Percentiles rank a stretch among this genome's conserved stretches.
phyloP scores from a whole-genome alignment of 2,113 vertebrate genomes.

The Helogale parvula region DNA sequence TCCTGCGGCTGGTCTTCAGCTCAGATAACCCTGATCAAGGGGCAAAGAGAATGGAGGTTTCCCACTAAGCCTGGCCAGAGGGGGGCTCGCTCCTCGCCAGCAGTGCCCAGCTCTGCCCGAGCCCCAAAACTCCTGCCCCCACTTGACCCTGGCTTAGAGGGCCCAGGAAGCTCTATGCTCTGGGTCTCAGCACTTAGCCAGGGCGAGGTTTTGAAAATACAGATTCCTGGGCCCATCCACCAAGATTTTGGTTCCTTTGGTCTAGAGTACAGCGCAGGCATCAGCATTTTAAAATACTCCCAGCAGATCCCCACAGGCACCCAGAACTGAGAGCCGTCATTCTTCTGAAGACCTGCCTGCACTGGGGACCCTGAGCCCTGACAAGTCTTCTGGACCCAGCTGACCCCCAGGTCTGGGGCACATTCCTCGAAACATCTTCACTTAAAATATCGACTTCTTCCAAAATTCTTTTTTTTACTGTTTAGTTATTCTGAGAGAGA shows the following conservation, averaged over 20 bases:
- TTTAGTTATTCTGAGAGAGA: too few relatives aligned
- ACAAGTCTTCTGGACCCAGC: background rate
- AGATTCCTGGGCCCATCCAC: background rate
- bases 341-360: background rate
- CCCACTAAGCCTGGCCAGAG: background rate
- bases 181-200: background rate
- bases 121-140: too few relatives aligned
- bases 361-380: accelerated
- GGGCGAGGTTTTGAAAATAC: background rate
- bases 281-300: background rate
- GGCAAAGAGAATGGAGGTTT: too few relatives aligned
- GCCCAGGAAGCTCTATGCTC: accelerated
- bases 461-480: background rate
- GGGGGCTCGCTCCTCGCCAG: background rate
- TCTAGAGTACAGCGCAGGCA: background rate
- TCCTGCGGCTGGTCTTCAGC: accelerated
- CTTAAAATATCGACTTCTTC: background rate
- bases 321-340: accelerated
- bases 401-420: background rate
- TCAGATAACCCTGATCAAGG: accelerated
- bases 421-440: background rate
- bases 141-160: background rate
- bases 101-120: background rate
- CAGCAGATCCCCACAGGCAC: accelerated
- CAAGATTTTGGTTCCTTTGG: background rate